These are phyloP conservation scores for Lithophane leautieri DNA, from an alignment of 2,888 invertebrate species.

Conservation along the genomic window DNA sequence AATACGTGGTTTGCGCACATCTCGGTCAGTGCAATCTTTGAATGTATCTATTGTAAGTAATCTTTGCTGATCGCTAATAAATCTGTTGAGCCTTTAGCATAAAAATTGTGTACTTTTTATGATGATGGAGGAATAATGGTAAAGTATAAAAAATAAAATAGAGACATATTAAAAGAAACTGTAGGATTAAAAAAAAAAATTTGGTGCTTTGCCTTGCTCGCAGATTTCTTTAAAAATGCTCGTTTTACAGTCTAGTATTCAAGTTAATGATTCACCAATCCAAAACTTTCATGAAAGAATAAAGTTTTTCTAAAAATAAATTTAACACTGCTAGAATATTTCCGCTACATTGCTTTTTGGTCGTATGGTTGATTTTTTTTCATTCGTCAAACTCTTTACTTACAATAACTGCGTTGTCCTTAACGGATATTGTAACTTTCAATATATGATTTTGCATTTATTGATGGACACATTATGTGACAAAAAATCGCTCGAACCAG, in stretches of 20 bases:
- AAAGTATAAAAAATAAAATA: too few species aligned
- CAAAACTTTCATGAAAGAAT: slow-evolving; percentile 31
- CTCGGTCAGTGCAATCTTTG: slow-evolving; percentile 66
- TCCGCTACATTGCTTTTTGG: slow-evolving; percentile 38
- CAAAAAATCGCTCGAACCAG: slow-evolving; percentile 57
- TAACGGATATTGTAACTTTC: slow-evolving; percentile 14
- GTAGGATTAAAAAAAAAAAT: too few species aligned
- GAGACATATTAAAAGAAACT: too few species aligned
- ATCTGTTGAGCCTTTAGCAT: neutral
- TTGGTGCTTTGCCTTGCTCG: neutral
- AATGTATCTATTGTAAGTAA: slow-evolving; percentile 48
- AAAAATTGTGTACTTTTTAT: neutral
- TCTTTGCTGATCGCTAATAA: slow-evolving; percentile 45
- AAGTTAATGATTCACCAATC: slow-evolving; percentile 11
- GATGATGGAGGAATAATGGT: too few species aligned
- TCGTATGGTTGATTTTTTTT: slow-evolving; percentile 31
- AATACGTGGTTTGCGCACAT: slow-evolving; percentile 54
- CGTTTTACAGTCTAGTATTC: neutral
- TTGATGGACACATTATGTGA: slow-evolving; percentile 40
- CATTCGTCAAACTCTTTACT: slow-evolving; percentile 20
- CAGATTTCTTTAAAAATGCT: slow-evolving; percentile 31
- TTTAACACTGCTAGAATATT: slow-evolving; percentile 17
- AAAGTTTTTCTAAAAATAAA: slow-evolving; percentile 33
- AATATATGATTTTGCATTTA: slow-evolving; percentile 41
- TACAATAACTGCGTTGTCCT: neutral